A percentile compares a stretch with the other conserved stretches of the same genome.
Evolutionary conservation across 2,888 invertebrate species (phyloP).

Genomic region (Nomada hirtipes): DNA sequence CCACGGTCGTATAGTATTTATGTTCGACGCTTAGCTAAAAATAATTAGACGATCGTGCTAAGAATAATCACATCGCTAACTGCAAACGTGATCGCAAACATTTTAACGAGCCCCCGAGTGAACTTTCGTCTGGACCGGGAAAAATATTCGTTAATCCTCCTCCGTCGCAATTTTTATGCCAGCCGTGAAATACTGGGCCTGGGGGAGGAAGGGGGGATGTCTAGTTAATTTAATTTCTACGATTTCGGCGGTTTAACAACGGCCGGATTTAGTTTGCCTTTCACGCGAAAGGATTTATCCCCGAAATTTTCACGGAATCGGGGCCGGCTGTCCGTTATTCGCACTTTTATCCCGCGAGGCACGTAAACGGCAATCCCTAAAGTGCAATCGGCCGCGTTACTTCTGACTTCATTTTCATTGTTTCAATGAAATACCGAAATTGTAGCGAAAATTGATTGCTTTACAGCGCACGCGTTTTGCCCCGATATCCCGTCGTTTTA

Average conservation of each 20-base stretch:
- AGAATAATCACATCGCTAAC: no score
- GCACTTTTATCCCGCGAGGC: conserved; percentile 10
- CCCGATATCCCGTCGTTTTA: conserved; percentile 8
- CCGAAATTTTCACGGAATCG: conserved; percentile 4
- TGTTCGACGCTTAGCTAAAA: no score
- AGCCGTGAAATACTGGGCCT: background rate
- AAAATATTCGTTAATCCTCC: no score
- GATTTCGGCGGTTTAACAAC: background rate
- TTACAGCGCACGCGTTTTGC: conserved; percentile 7
- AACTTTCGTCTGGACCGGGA: no score
- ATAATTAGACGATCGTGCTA: no score
- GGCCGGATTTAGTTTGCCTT: background rate
- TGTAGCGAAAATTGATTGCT: conserved; percentile 22
- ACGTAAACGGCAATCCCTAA: conserved; percentile 20
- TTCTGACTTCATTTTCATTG: conserved; percentile 32
- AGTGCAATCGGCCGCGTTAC: conserved; percentile 18
- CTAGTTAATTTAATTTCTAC: conserved; percentile 1
- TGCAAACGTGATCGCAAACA: no score
- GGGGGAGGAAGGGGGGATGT: no score
- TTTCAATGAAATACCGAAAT: conserved; percentile 29
- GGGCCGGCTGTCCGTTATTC: background rate
- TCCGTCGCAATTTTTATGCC: background rate
- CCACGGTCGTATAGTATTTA: no score
- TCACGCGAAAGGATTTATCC: background rate
- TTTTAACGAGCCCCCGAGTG: no score